Evolutionary conservation across 2,888 invertebrate species (phyloP).

Genomic region (Dyspetes luteomarginatus): DNA sequence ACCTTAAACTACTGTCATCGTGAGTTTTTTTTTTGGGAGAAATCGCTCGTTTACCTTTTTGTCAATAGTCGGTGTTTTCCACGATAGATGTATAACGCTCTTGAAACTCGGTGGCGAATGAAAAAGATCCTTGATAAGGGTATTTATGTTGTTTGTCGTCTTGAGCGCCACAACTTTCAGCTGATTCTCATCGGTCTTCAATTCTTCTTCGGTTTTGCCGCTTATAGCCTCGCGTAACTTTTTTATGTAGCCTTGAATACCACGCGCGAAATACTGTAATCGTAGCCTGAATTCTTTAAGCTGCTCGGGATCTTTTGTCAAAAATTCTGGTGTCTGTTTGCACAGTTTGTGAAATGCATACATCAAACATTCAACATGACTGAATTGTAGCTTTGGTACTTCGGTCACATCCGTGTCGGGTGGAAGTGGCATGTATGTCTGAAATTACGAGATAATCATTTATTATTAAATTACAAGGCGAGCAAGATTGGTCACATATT

Average conservation of each 20-base stretch:
- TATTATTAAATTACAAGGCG: no score
- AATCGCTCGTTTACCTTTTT: constrained; percentile 82
- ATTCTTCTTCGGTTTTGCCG: constrained; percentile 89
- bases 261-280: constrained; percentile 95
- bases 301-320: constrained; percentile 89
- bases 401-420: constrained; percentile 88
- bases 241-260: constrained; percentile 94
- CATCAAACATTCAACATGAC: constrained; percentile 96
- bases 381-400: constrained; percentile 95
- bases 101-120: constrained; percentile 97
- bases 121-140: constrained; percentile 96
- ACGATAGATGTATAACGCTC: constrained; percentile 91
- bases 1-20: no score
- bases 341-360: constrained; percentile 91
- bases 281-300: constrained; percentile 94
- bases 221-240: constrained; percentile 88
- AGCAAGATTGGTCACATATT: not conserved
- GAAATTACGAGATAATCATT: constrained; percentile 71
- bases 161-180: constrained; percentile 92
- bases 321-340: constrained; percentile 90
- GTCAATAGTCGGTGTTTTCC: constrained; percentile 84
- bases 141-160: constrained; percentile 96
- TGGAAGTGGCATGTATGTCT: constrained; percentile 96
- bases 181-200: constrained; percentile 92
- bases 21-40: not conserved